Evolutionary conservation across 2,113 vertebrate species (phyloP).

Genomic region (Hypanus sabinus): DNA sequence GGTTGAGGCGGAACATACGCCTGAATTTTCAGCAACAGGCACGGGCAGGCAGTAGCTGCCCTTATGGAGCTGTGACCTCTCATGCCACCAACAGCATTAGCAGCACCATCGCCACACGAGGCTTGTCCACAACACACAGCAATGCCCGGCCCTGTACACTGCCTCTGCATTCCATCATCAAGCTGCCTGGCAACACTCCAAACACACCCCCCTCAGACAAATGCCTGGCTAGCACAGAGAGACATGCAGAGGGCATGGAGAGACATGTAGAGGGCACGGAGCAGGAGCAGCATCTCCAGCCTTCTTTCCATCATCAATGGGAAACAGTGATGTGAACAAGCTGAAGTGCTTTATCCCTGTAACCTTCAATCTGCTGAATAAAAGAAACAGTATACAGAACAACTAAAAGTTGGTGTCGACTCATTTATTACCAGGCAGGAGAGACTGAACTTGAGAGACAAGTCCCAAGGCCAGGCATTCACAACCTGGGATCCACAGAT

Average conservation of each 20-base stretch:
- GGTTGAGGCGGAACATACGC: constrained; percentile 61
- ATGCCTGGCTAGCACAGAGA: constrained; percentile 30
- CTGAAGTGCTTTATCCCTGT: background rate
- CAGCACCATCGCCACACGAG: constrained; percentile 48
- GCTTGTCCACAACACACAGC: constrained; percentile 41
- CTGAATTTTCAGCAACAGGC: constrained; percentile 66
- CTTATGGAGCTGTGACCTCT: constrained; percentile 68
- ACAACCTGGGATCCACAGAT: too few relatives aligned
- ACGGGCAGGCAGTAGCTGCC: constrained; percentile 62
- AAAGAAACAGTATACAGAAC: background rate
- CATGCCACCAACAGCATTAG: constrained; percentile 67
- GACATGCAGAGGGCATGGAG: constrained; percentile 34
- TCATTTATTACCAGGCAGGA: background rate
- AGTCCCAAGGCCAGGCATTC: too few relatives aligned
- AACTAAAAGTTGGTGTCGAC: background rate
- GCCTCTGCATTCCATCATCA: constrained; percentile 43
- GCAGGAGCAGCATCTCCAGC: constrained; percentile 10
- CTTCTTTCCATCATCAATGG: background rate
- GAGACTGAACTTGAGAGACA: background rate
- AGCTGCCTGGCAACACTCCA: constrained; percentile 44
- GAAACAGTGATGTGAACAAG: background rate
- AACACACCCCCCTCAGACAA: constrained; percentile 42
- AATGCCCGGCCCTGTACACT: constrained; percentile 40
- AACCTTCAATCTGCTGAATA: background rate
- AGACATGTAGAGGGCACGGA: constrained; percentile 36